Evolutionary conservation across 2,888 invertebrate genomes (phyloP).

Genomic region (Koerneria pararmatus): DNA sequence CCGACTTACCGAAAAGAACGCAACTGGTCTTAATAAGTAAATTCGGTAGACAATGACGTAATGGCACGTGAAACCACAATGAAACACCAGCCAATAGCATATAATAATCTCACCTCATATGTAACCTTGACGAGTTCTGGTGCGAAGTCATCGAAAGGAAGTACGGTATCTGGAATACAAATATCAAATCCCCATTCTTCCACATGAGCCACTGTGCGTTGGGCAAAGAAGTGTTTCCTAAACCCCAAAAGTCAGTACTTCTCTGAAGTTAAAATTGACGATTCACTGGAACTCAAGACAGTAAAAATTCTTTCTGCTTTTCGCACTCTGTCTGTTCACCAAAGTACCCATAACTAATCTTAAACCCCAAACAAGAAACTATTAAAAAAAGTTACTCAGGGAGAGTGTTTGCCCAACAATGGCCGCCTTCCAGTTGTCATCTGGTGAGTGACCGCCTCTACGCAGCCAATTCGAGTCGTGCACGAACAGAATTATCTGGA

Average conservation of each 20-base stretch:
- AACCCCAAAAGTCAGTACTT: too few species aligned
- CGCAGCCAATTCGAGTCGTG: constrained; percentile 99
- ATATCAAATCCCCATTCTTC: too few species aligned
- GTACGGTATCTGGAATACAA: constrained; percentile 76
- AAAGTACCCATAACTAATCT: background rate
- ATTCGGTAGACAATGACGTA: too few species aligned
- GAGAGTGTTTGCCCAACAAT: constrained; percentile 37
- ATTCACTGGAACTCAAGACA: background rate
- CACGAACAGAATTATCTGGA: constrained; percentile 84
- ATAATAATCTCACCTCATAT: constrained; percentile 64
- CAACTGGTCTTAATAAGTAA: too few species aligned
- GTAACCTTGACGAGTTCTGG: constrained; percentile 82
- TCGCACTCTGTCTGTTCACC: background rate
- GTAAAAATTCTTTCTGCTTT: background rate
- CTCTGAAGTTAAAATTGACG: background rate
- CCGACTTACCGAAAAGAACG: too few species aligned
- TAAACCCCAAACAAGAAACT: background rate
- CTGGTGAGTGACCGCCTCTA: constrained; percentile 68
- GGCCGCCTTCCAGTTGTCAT: constrained; percentile 51
- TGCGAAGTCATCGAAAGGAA: constrained; percentile 89
- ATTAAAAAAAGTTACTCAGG: background rate
- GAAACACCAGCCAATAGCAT: too few species aligned
- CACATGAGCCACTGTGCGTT: too few species aligned
- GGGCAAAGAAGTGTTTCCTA: too few species aligned
- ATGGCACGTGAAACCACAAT: too few species aligned